phyloP scores from a whole-genome alignment of 2,888 invertebrate genomes.

The Anthophora plumipes region DNA sequence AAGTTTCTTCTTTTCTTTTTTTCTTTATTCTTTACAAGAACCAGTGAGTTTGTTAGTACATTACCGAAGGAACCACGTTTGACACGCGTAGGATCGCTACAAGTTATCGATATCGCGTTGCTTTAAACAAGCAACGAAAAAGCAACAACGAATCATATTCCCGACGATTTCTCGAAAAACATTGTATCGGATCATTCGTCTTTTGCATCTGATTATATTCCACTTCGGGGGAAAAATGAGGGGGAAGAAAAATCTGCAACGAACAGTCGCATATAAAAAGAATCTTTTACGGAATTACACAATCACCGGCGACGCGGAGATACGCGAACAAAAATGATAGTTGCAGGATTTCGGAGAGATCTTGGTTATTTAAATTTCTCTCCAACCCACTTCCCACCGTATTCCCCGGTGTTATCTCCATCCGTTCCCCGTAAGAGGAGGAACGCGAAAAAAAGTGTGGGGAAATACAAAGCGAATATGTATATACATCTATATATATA shows the following conservation, averaged over 20 bases:
- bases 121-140: not conserved
- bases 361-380: constrained; percentile 29
- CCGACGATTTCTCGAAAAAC: not conserved
- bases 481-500: too few species aligned
- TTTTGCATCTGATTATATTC: not conserved
- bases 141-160: not conserved
- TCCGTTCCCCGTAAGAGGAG: not conserved
- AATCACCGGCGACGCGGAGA: not conserved
- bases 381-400: constrained; percentile 10
- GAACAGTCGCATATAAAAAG: not conserved
- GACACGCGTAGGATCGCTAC: not conserved
- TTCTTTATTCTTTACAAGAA: too few species aligned
- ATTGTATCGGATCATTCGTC: not conserved
- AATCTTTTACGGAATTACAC: constrained; percentile 6
- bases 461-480: constrained; percentile 26
- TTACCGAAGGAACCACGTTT: not conserved
- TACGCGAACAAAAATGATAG: constrained; percentile 14
- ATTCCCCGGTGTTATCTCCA: constrained; percentile 21
- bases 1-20: too few species aligned
- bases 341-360: constrained; percentile 23
- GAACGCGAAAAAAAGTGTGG: not conserved
- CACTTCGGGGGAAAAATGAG: not conserved
- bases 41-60: constrained; percentile 10
- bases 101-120: constrained; percentile 15
- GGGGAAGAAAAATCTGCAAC: not conserved